These are phyloP conservation scores for Oscheius sp. DNA, from an alignment of 2,888 invertebrate genomes.

Conservation along the genomic window DNA sequence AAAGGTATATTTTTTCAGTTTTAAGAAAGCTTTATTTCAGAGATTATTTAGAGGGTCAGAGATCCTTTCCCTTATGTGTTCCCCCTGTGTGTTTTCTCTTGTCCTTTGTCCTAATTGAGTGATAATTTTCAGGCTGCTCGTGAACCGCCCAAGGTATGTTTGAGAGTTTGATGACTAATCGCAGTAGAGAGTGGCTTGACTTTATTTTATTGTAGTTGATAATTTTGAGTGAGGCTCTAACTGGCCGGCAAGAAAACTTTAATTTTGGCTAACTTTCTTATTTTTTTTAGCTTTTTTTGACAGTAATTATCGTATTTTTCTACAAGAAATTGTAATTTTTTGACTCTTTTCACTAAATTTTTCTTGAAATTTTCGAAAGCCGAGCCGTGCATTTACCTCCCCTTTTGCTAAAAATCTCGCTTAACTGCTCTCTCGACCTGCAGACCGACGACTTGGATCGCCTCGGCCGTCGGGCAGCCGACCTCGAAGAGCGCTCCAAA, in stretches of 20 bases:
- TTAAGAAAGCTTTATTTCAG: constrained; percentile 8
- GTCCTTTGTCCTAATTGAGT: background rate
- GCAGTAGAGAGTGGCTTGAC: background rate
- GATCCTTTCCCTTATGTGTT: constrained; percentile 13
- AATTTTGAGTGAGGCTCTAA: constrained; percentile 17
- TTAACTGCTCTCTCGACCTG: constrained; percentile 19
- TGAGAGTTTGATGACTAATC: constrained; percentile 33
- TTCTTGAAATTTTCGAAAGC: background rate
- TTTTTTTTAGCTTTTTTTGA: background rate
- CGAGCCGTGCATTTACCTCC: background rate
- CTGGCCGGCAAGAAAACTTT: background rate
- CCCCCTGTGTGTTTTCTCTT: constrained; percentile 25
- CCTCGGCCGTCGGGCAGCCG: constrained; percentile 51
- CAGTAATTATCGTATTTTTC: background rate
- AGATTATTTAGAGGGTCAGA: constrained; percentile 1
- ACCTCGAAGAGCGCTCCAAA: constrained; percentile 55
- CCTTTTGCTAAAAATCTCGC: constrained; percentile 2
- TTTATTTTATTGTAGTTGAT: background rate
- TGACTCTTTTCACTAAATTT: no score
- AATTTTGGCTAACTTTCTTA: no score
- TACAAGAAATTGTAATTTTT: background rate
- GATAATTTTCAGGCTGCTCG: constrained; percentile 57
- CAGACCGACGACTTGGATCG: constrained; percentile 68
- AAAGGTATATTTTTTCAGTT: background rate
- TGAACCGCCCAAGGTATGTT: constrained; percentile 61